These are phyloP conservation scores for Samia ricini DNA, from an alignment of 1,140 invertebrate genomes.

Conservation along the genomic window DNA sequence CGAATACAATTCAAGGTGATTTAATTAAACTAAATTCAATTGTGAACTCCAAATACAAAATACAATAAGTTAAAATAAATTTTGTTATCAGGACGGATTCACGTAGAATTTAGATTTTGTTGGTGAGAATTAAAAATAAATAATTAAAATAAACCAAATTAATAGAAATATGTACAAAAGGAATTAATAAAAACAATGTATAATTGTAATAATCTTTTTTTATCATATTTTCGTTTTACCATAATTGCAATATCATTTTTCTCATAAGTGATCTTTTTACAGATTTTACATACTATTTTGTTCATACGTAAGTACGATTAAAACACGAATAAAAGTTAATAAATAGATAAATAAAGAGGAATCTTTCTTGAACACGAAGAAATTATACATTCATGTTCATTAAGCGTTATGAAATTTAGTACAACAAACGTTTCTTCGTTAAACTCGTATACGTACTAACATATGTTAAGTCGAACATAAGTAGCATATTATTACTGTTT, in stretches of 20 bases:
- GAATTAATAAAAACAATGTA: too few relatives aligned
- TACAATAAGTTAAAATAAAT: slow-evolving; percentile 8
- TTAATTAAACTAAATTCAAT: not conserved
- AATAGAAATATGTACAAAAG: not conserved
- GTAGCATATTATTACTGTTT: not conserved
- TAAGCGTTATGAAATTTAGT: not conserved
- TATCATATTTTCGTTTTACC: too few relatives aligned
- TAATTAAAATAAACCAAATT: too few relatives aligned
- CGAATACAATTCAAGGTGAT: too few relatives aligned
- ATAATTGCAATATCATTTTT: too few relatives aligned
- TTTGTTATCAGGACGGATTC: not conserved
- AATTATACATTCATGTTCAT: not conserved
- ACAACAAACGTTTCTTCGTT: not conserved
- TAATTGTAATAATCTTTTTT: too few relatives aligned
- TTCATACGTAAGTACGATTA: too few relatives aligned
- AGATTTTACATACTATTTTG: too few relatives aligned
- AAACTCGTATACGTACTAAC: not conserved
- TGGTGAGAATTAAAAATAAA: not conserved
- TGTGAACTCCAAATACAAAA: not conserved
- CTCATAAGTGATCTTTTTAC: too few relatives aligned
- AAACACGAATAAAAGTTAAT: too few relatives aligned
- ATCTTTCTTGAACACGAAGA: too few relatives aligned
- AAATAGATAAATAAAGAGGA: too few relatives aligned
- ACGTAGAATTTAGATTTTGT: not conserved
- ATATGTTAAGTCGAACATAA: not conserved